phyloP scores from a whole-genome alignment of 2,888 invertebrate species.

The Schrankia costaestrigalis region DNA sequence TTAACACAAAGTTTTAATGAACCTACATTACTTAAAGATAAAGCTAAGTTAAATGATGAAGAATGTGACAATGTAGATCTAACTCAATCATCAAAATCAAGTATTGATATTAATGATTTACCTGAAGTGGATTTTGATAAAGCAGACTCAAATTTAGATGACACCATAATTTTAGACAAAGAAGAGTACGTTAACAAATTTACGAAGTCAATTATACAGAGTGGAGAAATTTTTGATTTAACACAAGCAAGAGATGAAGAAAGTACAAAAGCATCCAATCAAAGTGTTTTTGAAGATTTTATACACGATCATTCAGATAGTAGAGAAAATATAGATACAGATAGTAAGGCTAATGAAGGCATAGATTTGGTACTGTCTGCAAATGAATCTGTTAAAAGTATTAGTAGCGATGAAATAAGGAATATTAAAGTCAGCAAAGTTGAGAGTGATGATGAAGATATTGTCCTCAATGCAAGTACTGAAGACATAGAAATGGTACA shows the following conservation, averaged over 20 bases:
- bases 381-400: constrained; percentile 27
- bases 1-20: constrained; percentile 42
- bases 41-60: constrained; percentile 7
- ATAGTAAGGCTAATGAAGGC: constrained; percentile 31
- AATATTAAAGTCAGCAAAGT: too few relatives aligned
- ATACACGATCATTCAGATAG: constrained; percentile 44
- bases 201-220: too few relatives aligned
- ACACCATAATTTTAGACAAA: constrained; percentile 42
- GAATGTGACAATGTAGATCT: constrained; percentile 41
- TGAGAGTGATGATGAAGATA: too few relatives aligned
- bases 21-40: constrained; percentile 3
- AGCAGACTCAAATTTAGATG: constrained; percentile 32
- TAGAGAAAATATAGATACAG: constrained; percentile 16
- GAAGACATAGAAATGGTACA: too few relatives aligned
- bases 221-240: constrained; percentile 30
- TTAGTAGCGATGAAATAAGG: neutral
- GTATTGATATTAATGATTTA: constrained; percentile 36
- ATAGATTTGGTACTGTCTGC: constrained; percentile 59
- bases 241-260: constrained; percentile 25
- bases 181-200: constrained; percentile 27
- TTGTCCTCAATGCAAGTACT: too few relatives aligned
- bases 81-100: constrained; percentile 54
- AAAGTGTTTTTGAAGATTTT: constrained; percentile 48
- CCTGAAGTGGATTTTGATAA: constrained; percentile 44
- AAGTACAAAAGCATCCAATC: constrained; percentile 12